A percentile compares a stretch with the other conserved stretches of the same genome.
Evolutionary conservation across 2,113 vertebrate genomes (phyloP).

Genomic region (Oxyura jamaicensis): DNA sequence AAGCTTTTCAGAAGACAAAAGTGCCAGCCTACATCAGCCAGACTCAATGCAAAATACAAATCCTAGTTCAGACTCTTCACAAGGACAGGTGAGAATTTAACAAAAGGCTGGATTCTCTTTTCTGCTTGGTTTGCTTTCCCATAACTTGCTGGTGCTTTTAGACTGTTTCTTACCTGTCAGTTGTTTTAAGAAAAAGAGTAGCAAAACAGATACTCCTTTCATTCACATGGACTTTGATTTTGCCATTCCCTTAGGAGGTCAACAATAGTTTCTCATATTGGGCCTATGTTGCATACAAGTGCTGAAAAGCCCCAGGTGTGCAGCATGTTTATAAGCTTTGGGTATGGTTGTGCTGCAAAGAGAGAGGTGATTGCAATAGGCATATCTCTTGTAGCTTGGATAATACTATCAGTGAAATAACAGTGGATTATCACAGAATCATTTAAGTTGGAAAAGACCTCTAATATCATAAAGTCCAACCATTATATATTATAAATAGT

Average conservation of each 20-base stretch:
- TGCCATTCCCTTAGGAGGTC: neutral
- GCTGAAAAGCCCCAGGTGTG: neutral
- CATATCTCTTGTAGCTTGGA: neutral
- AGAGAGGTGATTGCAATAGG: neutral
- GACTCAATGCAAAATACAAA: neutral
- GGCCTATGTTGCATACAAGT: neutral
- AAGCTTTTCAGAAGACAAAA: slow-evolving; percentile 29
- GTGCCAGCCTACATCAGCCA: slow-evolving; percentile 34
- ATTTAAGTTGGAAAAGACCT: no score
- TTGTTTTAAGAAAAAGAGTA: neutral
- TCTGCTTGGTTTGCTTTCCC: neutral
- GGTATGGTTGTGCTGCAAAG: neutral
- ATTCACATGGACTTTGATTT: neutral
- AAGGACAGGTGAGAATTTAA: slow-evolving; percentile 53
- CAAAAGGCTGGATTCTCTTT: neutral
- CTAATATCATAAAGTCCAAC: no score
- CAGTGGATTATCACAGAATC: neutral
- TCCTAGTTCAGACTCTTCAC: neutral
- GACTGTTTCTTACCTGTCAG: neutral
- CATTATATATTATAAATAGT: neutral
- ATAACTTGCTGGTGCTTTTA: neutral
- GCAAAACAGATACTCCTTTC: neutral
- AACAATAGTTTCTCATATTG: neutral
- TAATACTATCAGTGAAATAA: neutral
- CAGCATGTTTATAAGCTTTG: neutral